These are phyloP conservation scores for Catharus fuscescens DNA, from an alignment of 2,113 vertebrate species.

Conservation along the genomic window DNA sequence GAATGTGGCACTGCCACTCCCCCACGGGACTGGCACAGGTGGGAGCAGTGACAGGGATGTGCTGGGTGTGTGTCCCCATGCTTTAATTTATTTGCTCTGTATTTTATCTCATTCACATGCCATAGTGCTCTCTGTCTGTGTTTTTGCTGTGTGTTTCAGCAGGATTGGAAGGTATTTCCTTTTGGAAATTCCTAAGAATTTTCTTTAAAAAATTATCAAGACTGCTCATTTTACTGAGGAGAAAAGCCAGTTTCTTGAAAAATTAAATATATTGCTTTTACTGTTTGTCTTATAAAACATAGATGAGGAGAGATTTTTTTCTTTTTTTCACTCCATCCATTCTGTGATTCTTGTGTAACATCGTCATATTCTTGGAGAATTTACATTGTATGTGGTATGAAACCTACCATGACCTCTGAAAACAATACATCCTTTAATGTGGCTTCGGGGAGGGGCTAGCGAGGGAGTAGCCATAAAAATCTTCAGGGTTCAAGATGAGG, in stretches of 20 bases:
- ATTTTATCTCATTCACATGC: fast-evolving
- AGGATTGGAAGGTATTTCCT: background rate
- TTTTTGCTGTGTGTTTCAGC: background rate
- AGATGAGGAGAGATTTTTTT: background rate
- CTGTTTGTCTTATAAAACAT: background rate
- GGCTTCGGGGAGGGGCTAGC: constrained; percentile 74
- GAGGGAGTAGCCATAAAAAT: constrained; percentile 78
- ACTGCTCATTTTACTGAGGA: background rate
- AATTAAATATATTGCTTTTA: background rate
- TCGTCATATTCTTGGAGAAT: constrained; percentile 71
- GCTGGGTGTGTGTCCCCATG: fast-evolving
- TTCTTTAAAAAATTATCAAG: background rate
- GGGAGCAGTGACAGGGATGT: background rate
- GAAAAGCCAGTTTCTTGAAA: background rate
- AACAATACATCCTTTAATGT: constrained; percentile 93
- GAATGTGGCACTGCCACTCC: background rate
- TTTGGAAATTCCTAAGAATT: background rate
- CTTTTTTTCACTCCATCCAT: background rate
- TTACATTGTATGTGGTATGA: constrained; percentile 84
- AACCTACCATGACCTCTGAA: constrained; percentile 87
- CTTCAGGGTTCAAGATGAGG: constrained; percentile 89
- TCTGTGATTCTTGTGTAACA: constrained; percentile 37
- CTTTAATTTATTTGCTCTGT: background rate
- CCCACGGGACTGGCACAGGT: background rate
- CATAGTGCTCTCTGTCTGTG: fast-evolving